These are phyloP conservation scores for Typhlichthys eigenmanni DNA, from an alignment of 2,797 vertebrate species.

Conservation along the genomic window DNA sequence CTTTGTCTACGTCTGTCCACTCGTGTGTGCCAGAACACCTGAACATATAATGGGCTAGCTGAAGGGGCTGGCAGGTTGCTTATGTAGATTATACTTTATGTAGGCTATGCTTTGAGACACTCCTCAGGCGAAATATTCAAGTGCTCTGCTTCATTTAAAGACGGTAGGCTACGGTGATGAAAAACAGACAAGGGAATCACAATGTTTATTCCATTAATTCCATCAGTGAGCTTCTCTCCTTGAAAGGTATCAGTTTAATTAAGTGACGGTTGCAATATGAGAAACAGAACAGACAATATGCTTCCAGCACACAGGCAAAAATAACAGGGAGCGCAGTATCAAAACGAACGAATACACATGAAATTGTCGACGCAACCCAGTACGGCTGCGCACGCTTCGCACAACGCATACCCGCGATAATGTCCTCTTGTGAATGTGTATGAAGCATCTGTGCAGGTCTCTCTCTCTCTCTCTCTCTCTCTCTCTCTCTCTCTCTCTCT, in stretches of 20 bases:
- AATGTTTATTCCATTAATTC: no score
- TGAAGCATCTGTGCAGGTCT: conserved; percentile 63
- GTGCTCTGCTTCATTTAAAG: no score
- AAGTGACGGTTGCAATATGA: no score
- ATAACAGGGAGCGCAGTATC: no score
- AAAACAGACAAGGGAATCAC: no score
- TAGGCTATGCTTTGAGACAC: conserved; percentile 32
- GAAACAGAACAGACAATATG: no score
- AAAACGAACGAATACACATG: no score
- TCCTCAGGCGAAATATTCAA: not conserved
- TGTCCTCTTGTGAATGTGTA: conserved; percentile 46
- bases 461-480: conserved; percentile 19
- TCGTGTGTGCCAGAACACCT: conserved; percentile 6
- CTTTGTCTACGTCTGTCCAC: conserved; percentile 19
- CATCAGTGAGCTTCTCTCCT: no score
- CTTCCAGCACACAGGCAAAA: no score
- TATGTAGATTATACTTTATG: conserved; percentile 17
- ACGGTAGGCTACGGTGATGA: no score
- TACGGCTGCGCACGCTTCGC: not conserved
- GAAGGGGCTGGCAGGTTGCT: conserved; percentile 26
- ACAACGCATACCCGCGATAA: conserved; percentile 9
- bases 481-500: conserved; percentile 33
- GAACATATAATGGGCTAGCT: conserved; percentile 25
- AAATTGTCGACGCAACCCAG: not conserved
- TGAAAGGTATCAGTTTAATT: no score